These are phyloP conservation scores for Hafferia zeledoni DNA, from an alignment of 2,797 vertebrate genomes.

Conservation along the genomic window DNA sequence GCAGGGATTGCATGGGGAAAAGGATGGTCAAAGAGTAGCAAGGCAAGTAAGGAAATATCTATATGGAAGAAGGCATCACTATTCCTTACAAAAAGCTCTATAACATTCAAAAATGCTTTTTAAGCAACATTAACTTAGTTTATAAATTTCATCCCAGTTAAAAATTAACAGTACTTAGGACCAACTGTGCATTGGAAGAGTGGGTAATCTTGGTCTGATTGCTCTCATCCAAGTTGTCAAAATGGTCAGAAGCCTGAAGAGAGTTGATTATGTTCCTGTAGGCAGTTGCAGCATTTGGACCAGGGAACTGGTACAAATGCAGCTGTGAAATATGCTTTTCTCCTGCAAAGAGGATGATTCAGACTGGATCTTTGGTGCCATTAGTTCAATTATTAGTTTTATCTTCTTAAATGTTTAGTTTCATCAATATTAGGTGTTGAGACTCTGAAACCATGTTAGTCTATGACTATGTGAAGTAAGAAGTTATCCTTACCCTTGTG, in stretches of 20 bases:
- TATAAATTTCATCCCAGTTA: not conserved
- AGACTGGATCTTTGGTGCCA: not conserved
- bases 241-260: not conserved
- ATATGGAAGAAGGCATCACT: not conserved
- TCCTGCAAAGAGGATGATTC: not conserved
- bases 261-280: not conserved
- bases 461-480: rapidly evolving
- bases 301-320: not conserved
- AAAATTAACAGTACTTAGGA: not conserved
- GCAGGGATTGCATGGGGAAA: rapidly evolving
- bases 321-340: not conserved
- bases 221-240: not conserved
- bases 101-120: not conserved
- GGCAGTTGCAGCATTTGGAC: not conserved
- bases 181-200: not conserved
- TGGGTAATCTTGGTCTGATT: not conserved
- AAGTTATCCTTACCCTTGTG: not conserved
- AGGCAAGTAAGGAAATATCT: not conserved
- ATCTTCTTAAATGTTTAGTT: not conserved
- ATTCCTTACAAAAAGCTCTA: not conserved
- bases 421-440: not conserved
- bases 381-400: rapidly evolving
- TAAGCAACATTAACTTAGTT: not conserved
- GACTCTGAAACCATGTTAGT: not conserved
- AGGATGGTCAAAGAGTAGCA: not conserved